phyloP scores from a whole-genome alignment of 2,888 invertebrate species.

The Sminthurinus aureus region DNA sequence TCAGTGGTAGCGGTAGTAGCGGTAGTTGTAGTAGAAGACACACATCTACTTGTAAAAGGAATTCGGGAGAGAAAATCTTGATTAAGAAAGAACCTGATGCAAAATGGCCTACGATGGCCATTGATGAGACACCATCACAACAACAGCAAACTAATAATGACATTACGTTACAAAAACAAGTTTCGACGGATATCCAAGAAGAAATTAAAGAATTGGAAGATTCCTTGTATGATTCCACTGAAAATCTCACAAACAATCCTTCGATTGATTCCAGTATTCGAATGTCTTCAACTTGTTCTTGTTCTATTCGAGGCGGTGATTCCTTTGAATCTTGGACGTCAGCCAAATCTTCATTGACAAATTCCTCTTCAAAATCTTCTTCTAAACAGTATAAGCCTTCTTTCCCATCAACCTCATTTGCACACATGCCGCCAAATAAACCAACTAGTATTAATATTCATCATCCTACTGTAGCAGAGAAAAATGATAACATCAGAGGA shows the following conservation, averaged over 20 bases:
- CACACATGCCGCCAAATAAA: constrained; percentile 14
- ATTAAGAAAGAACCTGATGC: constrained; percentile 53
- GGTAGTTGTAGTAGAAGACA: constrained; percentile 24
- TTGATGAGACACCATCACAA: constrained; percentile 51
- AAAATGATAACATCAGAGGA: constrained; percentile 19
- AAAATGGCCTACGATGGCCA: constrained; percentile 53
- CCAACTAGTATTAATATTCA: constrained; percentile 11
- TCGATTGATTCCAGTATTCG: constrained; percentile 59
- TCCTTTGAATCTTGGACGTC: constrained; percentile 60
- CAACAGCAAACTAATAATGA: not conserved
- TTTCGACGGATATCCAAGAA: constrained; percentile 34
- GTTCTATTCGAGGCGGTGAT: constrained; percentile 59
- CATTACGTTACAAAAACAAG: not conserved
- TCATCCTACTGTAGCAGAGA: constrained; percentile 35
- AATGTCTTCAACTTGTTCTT: constrained; percentile 59
- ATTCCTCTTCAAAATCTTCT: constrained; percentile 55
- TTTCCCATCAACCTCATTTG: constrained; percentile 21
- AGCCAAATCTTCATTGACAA: constrained; percentile 57
- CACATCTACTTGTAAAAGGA: constrained; percentile 26
- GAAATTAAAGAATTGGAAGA: constrained; percentile 56
- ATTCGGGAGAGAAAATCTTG: constrained; percentile 49
- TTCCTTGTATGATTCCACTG: constrained; percentile 57
- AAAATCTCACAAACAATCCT: constrained; percentile 55
- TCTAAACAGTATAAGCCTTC: constrained; percentile 47
- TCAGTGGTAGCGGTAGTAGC: not conserved